Evolutionary conservation across 2,888 invertebrate genomes (phyloP).

Genomic region (Lottia scabra): DNA sequence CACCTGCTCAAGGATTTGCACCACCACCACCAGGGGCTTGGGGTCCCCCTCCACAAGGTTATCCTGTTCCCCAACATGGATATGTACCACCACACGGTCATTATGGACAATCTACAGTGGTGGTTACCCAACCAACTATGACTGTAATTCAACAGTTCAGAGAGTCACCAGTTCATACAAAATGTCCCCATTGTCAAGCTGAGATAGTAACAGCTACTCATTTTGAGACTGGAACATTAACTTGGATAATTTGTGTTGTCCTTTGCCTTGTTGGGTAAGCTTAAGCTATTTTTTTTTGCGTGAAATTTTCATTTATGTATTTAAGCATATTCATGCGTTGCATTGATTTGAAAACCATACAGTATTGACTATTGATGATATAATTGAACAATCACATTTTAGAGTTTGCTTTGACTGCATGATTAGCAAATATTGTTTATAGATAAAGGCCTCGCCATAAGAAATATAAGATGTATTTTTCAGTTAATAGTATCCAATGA

Average conservation of each 20-base stretch:
- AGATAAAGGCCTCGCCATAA: no score
- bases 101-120: constrained; percentile 44
- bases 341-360: no score
- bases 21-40: neutral
- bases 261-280: constrained; percentile 64
- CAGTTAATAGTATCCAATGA: no score
- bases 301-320: no score
- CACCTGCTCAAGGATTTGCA: neutral
- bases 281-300: no score
- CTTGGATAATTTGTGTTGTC: constrained; percentile 61
- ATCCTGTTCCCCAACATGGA: constrained; percentile 27
- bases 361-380: no score
- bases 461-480: no score
- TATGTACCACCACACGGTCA: constrained; percentile 22
- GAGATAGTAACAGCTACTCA: constrained; percentile 58
- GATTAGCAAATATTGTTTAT: no score
- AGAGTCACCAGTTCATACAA: constrained; percentile 52
- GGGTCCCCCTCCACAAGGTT: constrained; percentile 18
- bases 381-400: no score
- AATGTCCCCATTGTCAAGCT: constrained; percentile 63
- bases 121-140: constrained; percentile 48
- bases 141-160: constrained; percentile 52
- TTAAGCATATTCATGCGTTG: no score
- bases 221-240: constrained; percentile 62
- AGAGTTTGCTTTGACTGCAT: no score